Evolutionary conservation across 2,888 invertebrate species (phyloP), one percentile per base, ranked within the genome.

Genomic region (Embidobia sp.): DNA sequence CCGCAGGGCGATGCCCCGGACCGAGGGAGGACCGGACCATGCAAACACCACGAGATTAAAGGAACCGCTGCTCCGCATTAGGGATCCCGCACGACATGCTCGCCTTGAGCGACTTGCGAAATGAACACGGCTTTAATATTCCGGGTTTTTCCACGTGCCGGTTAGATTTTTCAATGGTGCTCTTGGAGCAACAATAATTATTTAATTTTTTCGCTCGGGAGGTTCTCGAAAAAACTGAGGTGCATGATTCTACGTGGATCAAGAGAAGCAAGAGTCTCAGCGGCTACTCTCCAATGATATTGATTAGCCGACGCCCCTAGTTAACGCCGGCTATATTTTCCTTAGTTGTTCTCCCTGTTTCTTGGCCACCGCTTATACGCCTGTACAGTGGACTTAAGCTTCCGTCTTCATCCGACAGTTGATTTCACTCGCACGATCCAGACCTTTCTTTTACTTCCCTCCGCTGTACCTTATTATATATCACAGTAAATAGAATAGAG

Each of bases 271-370:
- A 16, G 42, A 26, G 18, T 8, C 40, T 53, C 35, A 83, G 84
- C 84, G 84, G 85, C 86, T 86, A 85, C 87, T 86, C 84, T 80
- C 83, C 84, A 86, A 86, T 86, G 85, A 88, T 88, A 88, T 88
- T 88, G 88, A 88, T 88, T 88, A 88, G 88, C 86, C 88, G 87
- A 88, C 88, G 88, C 88, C 88, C 88, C 86, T 88, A 88, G 88
- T 88, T 88, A 88, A 86, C 88, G 85, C 87, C 85, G 80, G 81
- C 84, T 83, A 84, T 85, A 82, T 82, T 86, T 85, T 85, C 85
- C 83, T 85, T 82, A 69, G 63, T 77, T 79, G 18, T 55, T 49
- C n/a, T n/a, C n/a, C n/a, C n/a, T n/a, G n/a, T n/a, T n/a, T n/a
- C n/a, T n/a, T n/a, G n/a, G n/a, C n/a, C n/a, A n/a, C n/a, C n/a